A percentile compares a stretch with the other conserved stretches of the same genome.
Evolutionary conservation across 2,888 invertebrate genomes (phyloP).

Genomic region (Steromphala cineraria): DNA sequence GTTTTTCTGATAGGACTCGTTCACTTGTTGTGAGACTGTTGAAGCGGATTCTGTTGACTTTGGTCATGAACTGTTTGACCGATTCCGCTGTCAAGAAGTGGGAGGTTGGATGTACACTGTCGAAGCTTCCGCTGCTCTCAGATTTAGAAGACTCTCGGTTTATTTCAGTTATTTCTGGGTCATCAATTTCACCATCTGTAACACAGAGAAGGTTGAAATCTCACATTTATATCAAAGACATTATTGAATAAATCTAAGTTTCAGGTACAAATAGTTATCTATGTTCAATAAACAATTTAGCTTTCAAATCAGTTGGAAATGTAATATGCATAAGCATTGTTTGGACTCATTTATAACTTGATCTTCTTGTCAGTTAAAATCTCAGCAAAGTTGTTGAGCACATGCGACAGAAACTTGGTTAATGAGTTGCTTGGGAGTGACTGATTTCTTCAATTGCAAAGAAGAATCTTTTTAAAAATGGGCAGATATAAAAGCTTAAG

Average conservation of each 20-base stretch:
- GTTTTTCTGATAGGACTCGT: background rate
- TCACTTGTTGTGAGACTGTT: slow-evolving; percentile 55
- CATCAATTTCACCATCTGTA: slow-evolving; percentile 44
- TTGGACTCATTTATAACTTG: no score
- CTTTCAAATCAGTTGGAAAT: no score
- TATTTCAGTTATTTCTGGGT: slow-evolving; percentile 58
- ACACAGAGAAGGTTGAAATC: background rate
- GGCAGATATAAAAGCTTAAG: no score
- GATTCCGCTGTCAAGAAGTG: slow-evolving; percentile 64
- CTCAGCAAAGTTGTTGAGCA: no score
- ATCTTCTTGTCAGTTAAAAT: no score
- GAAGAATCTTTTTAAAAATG: no score
- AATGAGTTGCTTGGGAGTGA: no score
- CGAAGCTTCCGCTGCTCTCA: slow-evolving; percentile 14
- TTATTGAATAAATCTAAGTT: background rate
- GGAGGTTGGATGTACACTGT: slow-evolving; percentile 20
- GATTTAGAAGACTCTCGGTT: slow-evolving; percentile 28
- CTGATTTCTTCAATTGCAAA: no score
- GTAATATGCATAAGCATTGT: no score
- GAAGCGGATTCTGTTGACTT: slow-evolving; percentile 69
- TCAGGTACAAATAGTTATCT: no score
- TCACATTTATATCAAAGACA: background rate
- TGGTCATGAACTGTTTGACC: slow-evolving; percentile 69
- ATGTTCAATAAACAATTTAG: no score
- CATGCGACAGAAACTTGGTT: no score